Evolutionary conservation across 2,113 vertebrate species (phyloP).

Genomic region (Indicator indicator): DNA sequence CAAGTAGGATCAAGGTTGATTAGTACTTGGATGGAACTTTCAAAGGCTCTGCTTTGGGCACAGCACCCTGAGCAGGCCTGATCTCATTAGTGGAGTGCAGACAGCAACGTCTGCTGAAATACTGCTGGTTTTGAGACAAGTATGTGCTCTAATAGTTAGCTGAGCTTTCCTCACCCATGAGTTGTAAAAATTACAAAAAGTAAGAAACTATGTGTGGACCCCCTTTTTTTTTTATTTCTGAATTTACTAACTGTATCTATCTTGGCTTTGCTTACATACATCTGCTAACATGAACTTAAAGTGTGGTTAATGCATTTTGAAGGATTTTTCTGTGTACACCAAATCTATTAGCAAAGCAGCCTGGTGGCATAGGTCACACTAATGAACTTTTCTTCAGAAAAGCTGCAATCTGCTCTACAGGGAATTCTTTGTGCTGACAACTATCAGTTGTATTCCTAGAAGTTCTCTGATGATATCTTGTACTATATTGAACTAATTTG

Average conservation of each 20-base stretch:
- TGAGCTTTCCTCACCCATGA: neutral
- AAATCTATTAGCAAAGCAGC: neutral
- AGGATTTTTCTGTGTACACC: neutral
- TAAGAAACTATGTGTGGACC: neutral
- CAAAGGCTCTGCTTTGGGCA: neutral
- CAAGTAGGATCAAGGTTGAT: neutral
- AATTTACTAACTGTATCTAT: neutral
- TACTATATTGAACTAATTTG: neutral
- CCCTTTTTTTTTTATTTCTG: fast-evolving
- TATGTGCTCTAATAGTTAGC: neutral
- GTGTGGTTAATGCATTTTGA: neutral
- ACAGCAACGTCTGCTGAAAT: neutral
- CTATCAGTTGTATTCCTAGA: neutral
- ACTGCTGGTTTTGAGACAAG: neutral
- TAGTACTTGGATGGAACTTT: neutral
- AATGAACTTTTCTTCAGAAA: neutral
- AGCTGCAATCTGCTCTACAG: neutral
- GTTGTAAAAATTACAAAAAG: neutral
- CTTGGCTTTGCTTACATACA: neutral
- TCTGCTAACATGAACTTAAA: neutral
- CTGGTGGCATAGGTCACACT: neutral
- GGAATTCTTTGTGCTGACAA: neutral
- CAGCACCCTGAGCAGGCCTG: neutral
- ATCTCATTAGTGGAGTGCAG: neutral
- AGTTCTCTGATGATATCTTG: neutral